phyloP scores from a whole-genome alignment of 2,797 vertebrate species.

The Chlorospingus flavigularis region DNA sequence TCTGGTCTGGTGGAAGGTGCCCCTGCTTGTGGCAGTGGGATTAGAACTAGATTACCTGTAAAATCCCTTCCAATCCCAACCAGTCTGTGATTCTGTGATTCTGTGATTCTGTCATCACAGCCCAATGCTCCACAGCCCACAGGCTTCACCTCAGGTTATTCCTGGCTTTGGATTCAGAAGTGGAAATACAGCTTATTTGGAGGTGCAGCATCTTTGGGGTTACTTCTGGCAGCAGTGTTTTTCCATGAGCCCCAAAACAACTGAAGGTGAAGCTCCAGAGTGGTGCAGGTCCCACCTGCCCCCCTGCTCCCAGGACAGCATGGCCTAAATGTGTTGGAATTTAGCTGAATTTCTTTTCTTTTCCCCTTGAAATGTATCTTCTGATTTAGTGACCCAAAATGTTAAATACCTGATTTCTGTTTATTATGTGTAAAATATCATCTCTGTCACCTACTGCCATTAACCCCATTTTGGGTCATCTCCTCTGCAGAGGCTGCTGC shows the following conservation, averaged over 20 bases:
- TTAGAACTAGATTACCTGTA: not conserved
- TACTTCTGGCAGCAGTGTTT: not conserved
- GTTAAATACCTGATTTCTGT: not conserved
- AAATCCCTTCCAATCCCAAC: not conserved
- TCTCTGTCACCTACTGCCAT: not conserved
- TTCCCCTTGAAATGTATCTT: not conserved
- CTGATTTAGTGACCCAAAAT: not conserved
- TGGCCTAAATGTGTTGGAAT: not conserved
- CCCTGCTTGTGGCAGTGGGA: not conserved
- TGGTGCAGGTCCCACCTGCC: not conserved
- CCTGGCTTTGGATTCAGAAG: not conserved
- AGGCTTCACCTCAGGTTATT: not conserved
- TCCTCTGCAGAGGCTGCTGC: not conserved
- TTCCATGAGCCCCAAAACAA: not conserved
- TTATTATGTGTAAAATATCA: not conserved
- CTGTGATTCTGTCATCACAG: not conserved
- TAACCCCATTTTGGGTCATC: not conserved
- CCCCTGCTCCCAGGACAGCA: not conserved
- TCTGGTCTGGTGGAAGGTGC: not conserved
- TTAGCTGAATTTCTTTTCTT: not conserved
- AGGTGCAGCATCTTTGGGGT: not conserved
- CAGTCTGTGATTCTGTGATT: not conserved
- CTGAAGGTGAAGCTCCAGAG: not conserved
- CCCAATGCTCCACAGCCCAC: not conserved
- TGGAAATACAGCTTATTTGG: accelerated